Base-by-base conservation (phyloP, 2,888 invertebrate genomes). In the Xanthorhoe designata region DNA sequence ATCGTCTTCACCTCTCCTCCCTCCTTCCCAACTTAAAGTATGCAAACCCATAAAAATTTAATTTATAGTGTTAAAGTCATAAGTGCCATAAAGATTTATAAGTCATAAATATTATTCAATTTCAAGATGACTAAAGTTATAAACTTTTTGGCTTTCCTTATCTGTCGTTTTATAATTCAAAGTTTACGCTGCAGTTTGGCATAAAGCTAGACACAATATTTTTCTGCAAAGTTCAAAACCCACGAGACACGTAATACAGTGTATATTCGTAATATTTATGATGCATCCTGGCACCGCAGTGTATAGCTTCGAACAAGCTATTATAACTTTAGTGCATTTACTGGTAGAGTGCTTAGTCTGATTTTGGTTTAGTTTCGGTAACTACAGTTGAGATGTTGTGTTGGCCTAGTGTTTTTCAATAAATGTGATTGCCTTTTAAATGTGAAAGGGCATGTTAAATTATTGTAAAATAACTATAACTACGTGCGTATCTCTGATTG, bases 251-350 rank as follows among this genome's bases (percentile, higher is more conserved):
- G 64, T 56, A 49, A 61, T 71, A 69, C 71, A 68, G 58, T 64
- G 64, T 62, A 60, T 13, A 47, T 3, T 17, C 6, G 47, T 70
- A 55, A 68, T 79, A 78, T 83, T 81, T 82, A 83, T 78, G 74
- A 61, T 66, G 64, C 66, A 69, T 66, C 55, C 62, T 56, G 32
- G 61, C 32, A 10, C 32, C 51, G 52, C 63, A 42, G 4, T 19
- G n/a, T 35, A 55, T 55, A 15, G 57, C 32, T 57, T 32, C 57
- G 57, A 60, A 54, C 57, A 57, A 57, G n/a, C 10, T 42, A 32
- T 47, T 47, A 47, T 17, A 47, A 47, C 17, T 47, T 47, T 47
- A 47, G 17, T 2, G 17, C 47, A 17, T 47, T 47, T 45, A 15
- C 47, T 17, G 15, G 10, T 15, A 5, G 42, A 42, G 42, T 8